Base-by-base conservation (phyloP, 1,140 invertebrate genomes). In the Gryllus bimaculatus region DNA sequence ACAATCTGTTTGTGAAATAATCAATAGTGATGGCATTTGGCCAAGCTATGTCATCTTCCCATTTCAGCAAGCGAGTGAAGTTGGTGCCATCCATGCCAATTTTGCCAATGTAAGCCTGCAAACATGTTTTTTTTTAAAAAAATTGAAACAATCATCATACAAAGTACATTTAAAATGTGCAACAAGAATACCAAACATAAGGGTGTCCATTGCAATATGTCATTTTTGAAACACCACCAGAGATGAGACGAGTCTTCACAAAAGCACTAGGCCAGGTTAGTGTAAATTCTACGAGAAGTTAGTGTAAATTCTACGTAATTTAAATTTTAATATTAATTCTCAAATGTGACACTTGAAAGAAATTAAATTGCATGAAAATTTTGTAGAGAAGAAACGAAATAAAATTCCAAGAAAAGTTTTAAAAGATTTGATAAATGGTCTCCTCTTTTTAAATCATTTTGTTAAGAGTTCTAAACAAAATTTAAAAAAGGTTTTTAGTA, bases 21-120 rank as follows among this genome's bases (percentile, higher is more conserved):
- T 99, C 98, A 77, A 99, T 94, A 0, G 98, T 96, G 0, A 99
- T 84, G 7, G 97, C 98, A 86, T 99, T 99, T 0, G 98, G 98
- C 97, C 97, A 99, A 18, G 97, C 97, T 20, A 99, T 93, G 82
- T 97, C 96, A 79, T 98, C 90, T 83, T 97, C 93, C 91, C 94
- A 96, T 13, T 93, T 97, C 8, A 99, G 88, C 81, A 98, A 94
- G 78, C 92, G 89, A 0, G 93, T 94, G 81, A 97, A 94, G 82
- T 98, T 97, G 4, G 92, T 92, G 0, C 98, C 98, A 84, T 99
- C 97, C 95, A 99, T 95, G 76, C 96, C 96, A 85, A 99, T 92
- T 85, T 97, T 94, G n/a, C 94, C 98, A 81, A 99, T 99, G 84
- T 96, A 99, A 0, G 98, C 95, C 88, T 97, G 85, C 18, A 76